Conservation (phyloP, 1,140 invertebrate species). For the Pseudomyrmex pallidus region DNA sequence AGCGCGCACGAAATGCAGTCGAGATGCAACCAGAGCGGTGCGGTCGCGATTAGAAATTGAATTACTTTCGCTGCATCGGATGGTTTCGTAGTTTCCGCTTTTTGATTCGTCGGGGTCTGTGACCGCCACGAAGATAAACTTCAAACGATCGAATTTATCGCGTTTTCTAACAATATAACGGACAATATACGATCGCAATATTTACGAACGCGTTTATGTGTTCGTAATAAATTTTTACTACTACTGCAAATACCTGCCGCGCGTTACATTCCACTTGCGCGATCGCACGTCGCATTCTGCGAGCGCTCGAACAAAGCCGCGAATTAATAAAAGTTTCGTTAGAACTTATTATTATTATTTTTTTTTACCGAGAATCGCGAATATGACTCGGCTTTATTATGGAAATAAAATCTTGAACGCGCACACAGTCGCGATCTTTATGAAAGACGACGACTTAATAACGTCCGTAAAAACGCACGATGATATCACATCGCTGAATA, state of each 20-base stretch:
- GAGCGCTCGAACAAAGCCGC: neutral
- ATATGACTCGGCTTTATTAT: slow-evolving; percentile 1
- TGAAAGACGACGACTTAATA: slow-evolving; percentile 2
- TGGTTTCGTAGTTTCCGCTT: slow-evolving; percentile 8
- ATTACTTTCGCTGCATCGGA: slow-evolving; percentile 59
- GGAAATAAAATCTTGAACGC: slow-evolving; percentile 34
- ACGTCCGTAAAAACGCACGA: neutral
- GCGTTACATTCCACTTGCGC: neutral
- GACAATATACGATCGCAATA: neutral
- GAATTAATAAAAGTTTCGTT: slow-evolving; percentile 23
- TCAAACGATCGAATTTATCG: neutral
- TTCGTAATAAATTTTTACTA: neutral
- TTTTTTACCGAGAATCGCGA: too few relatives aligned
- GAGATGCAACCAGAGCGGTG: slow-evolving; percentile 37
- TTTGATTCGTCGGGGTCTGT: neutral
- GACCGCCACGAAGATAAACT: neutral
- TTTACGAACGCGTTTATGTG: neutral
- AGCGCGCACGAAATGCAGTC: neutral
- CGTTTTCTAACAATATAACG: neutral
- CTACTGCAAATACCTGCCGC: neutral
- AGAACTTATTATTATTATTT: too few relatives aligned
- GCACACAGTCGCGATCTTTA: neutral
- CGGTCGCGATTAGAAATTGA: slow-evolving; percentile 68
- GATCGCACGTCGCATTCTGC: neutral
- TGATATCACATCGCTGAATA: slow-evolving; percentile 32